phyloP scores from a whole-genome alignment of 1,140 invertebrate genomes.

The Microplitis mediator region DNA sequence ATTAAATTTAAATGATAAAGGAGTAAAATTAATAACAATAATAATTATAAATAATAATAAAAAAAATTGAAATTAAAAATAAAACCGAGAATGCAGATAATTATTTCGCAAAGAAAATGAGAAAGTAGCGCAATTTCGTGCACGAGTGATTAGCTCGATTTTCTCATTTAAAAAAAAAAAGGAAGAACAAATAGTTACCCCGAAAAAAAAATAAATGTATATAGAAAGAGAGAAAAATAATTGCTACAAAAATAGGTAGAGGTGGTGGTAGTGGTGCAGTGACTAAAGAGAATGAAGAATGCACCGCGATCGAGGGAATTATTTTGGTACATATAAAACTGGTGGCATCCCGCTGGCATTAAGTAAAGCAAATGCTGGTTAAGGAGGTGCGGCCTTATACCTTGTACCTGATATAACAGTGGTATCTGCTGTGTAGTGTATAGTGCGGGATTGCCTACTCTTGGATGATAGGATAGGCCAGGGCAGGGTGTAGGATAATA shows the following conservation, averaged over 20 bases:
- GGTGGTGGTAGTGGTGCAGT: no score
- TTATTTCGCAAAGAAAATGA: conserved; percentile 1
- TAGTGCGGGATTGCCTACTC: no score
- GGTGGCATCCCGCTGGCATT: no score
- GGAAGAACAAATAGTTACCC: not conserved
- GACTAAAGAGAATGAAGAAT: conserved; percentile 1
- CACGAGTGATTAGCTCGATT: conserved; percentile 4
- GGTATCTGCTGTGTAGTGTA: no score
- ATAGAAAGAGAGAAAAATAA: not conserved
- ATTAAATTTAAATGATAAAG: not conserved
- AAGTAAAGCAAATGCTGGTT: no score
- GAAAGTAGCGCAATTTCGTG: conserved; percentile 8
- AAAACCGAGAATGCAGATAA: not conserved
- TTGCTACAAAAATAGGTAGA: no score
- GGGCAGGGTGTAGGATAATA: no score
- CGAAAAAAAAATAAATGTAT: conserved; percentile 1
- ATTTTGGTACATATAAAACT: no score
- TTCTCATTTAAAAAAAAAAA: not conserved
- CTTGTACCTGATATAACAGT: no score
- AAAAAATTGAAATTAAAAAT: not conserved
- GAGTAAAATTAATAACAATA: not conserved
- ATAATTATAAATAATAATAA: not conserved
- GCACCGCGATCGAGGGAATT: no score
- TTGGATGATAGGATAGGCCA: no score
- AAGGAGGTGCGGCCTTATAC: no score